phyloP scores from a whole-genome alignment of 2,888 invertebrate genomes.

The Hirtodrosophila duncani region DNA sequence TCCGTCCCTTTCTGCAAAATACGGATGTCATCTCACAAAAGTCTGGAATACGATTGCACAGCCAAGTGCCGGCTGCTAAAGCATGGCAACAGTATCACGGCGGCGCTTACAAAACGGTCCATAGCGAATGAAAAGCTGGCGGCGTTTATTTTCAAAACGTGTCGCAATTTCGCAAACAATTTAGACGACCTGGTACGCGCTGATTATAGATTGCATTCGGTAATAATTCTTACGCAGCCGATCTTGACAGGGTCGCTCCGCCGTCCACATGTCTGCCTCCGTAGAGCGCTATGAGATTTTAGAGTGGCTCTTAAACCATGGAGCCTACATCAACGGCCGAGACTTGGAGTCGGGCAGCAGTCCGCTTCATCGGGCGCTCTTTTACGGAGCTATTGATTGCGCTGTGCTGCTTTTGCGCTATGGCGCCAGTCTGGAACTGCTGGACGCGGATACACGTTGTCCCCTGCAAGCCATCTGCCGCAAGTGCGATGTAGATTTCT shows the following conservation, averaged over 20 bases:
- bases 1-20: too few species aligned
- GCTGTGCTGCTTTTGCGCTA: conserved; percentile 85
- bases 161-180: conserved; percentile 82
- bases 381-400: conserved; percentile 88
- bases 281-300: conserved; percentile 84
- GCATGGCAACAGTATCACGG: conserved; percentile 79
- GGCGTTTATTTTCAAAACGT: conserved; percentile 81
- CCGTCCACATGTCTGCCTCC: conserved; percentile 88
- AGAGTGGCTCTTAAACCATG: conserved; percentile 85
- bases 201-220: conserved; percentile 6
- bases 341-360: conserved; percentile 83
- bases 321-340: conserved; percentile 71
- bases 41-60: conserved; percentile 80
- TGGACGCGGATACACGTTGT: conserved; percentile 73
- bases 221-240: too few species aligned
- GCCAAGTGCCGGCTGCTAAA: conserved; percentile 80
- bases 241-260: conserved; percentile 87
- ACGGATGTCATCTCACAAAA: conserved; percentile 58
- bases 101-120: conserved; percentile 83
- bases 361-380: conserved; percentile 88
- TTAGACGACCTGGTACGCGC: conserved; percentile 81
- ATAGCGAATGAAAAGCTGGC: conserved; percentile 81
- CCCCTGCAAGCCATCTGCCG: conserved; percentile 75
- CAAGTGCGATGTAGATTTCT: conserved; percentile 75
- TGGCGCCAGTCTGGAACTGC: conserved; percentile 78